Evolutionary conservation across 2,888 invertebrate species (phyloP).

Genomic region (Dasysyrphus tricinctus): DNA sequence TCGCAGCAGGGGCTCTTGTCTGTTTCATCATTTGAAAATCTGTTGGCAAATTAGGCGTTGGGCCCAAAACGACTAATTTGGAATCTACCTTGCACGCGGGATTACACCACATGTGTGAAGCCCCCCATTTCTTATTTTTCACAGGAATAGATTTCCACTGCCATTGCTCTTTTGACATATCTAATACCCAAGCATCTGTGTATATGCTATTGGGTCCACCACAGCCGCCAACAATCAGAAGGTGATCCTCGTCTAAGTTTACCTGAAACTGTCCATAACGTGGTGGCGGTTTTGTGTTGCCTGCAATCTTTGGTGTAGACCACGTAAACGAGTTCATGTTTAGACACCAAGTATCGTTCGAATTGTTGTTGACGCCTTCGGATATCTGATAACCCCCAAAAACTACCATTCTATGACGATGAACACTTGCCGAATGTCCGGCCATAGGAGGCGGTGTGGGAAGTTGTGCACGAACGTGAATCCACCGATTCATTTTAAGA

Average conservation of each 20-base stretch:
- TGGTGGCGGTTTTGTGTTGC: conserved; percentile 88
- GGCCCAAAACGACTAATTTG: conserved; percentile 88
- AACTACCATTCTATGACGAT: conserved; percentile 91
- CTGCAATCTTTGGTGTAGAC: conserved; percentile 88
- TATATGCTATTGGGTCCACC: conserved; percentile 94
- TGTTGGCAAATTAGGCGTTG: conserved; percentile 82
- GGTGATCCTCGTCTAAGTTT: conserved; percentile 89
- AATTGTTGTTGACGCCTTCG: conserved; percentile 84
- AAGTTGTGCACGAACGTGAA: conserved; percentile 77
- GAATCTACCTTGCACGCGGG: conserved; percentile 92
- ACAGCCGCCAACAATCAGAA: conserved; percentile 93
- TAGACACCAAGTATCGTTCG: conserved; percentile 95
- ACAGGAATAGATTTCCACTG: conserved; percentile 90
- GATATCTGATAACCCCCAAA: conserved; percentile 89
- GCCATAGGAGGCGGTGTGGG: conserved; percentile 86
- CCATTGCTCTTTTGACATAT: conserved; percentile 89
- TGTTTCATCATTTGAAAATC: conserved; percentile 83
- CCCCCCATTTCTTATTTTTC: conserved; percentile 90
- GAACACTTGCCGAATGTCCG: conserved; percentile 95
- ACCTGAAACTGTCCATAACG: conserved; percentile 98
- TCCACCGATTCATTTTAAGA: conserved; percentile 92
- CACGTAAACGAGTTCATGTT: conserved; percentile 90
- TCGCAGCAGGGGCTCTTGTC: conserved; percentile 77
- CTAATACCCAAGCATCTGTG: conserved; percentile 95
- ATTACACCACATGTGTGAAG: conserved; percentile 96